phyloP scores from a whole-genome alignment of 2,113 vertebrate genomes.

The Cygnus atratus region DNA sequence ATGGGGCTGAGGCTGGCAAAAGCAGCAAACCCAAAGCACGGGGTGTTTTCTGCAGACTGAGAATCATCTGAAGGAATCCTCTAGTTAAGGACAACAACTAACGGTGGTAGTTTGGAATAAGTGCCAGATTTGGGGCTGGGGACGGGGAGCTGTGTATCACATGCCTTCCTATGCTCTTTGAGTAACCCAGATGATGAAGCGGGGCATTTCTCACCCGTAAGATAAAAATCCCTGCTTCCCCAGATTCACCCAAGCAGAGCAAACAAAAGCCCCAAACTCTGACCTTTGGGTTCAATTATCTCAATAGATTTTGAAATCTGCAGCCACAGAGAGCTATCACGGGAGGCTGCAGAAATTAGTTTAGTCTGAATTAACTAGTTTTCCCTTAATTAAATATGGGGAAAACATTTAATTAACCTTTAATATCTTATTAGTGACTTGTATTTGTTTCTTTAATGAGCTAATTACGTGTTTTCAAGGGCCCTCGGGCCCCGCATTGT shows the following conservation, averaged over 20 bases:
- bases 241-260: background rate
- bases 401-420: constrained; percentile 64
- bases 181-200: background rate
- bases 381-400: constrained; percentile 51
- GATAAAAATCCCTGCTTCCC: background rate
- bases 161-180: background rate
- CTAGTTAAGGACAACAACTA: background rate
- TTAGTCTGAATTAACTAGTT: constrained; percentile 14
- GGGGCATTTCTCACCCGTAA: background rate
- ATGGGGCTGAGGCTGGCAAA: accelerated
- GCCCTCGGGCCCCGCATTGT: background rate
- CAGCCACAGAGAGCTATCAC: background rate
- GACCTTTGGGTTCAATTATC: background rate
- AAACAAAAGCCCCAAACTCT: background rate
- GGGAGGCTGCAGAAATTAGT: constrained; percentile 32
- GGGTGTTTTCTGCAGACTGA: background rate
- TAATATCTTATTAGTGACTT: constrained; percentile 57
- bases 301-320: background rate
- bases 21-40: background rate
- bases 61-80: background rate
- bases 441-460: constrained; percentile 53
- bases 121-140: background rate
- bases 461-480: constrained; percentile 50
- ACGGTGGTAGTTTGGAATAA: background rate
- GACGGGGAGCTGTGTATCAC: background rate